Base-by-base conservation (phyloP, 2,797 vertebrate genomes). In the Hephaestus fuliginosus region DNA sequence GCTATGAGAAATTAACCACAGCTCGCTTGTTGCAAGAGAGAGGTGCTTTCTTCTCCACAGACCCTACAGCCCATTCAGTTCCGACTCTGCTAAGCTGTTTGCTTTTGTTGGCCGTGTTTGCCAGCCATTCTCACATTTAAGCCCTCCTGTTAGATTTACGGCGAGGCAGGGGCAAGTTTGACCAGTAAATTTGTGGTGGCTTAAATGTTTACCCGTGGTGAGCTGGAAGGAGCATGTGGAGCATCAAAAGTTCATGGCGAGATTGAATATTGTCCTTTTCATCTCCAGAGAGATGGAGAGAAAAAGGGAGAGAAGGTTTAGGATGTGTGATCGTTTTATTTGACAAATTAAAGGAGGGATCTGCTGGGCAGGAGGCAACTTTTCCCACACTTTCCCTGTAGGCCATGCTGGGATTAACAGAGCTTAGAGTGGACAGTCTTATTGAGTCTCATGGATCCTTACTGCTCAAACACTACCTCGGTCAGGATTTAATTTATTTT, bases 161-260 rank as follows among this genome's bases (percentile, higher is more conserved):
- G 69, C 60, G 25, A 86, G 87, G 91, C 91, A 79, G 90, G 88
- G 91, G 86, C 62, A 70, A 83, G 82, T 89, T 88, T 94, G 92
- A 95, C 93, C 91, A 91, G 93, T 92, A 93, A 91, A 96, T 95
- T 93, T 91, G 90, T 61, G 80, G 86, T 61, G 83, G 87, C 85
- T 90, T 93, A 87, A 89, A 94, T 86, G 84, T 92, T 91, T 91
- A 76, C 91, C 92, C 87, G 57, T 46, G 73, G 90, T 80, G 91
- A 89, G 83, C 68, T 65, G 79, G 78, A 90, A 66, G 48, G 83
- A 83, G 87, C 80, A 83, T 85, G 88, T 53, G 53, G 85, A 83
- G 86, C 82, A 71, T 89, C 82, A 89, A 73, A 80, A 75, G 85
- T 90, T 89, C 81, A 88, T 70, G 75, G 78, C 83, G 89, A 81